Evolutionary conservation across 1,140 invertebrate genomes (phyloP).

Genomic region (Lucilia sericata): DNA sequence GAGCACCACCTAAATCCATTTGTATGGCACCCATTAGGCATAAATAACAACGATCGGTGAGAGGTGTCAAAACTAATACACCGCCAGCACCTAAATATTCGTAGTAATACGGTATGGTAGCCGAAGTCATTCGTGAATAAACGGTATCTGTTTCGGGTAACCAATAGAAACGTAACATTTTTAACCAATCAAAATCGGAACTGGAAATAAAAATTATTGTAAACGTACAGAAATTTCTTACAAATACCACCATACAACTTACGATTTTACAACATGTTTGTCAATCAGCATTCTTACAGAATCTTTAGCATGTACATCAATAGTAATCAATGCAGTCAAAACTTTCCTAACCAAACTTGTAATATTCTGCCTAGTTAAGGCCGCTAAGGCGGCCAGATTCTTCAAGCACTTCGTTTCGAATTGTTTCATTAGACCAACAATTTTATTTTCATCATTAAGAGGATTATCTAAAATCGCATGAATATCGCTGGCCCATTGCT

Average conservation of each 20-base stretch:
- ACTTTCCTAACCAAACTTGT: conserved; percentile 78
- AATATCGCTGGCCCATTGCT: conserved; percentile 85
- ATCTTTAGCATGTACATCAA: conserved; percentile 89
- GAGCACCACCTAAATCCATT: conserved; percentile 86
- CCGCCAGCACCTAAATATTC: conserved; percentile 91
- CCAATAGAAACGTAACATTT: conserved; percentile 94
- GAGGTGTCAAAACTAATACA: conserved; percentile 82
- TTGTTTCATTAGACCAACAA: conserved; percentile 71
- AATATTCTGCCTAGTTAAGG: conserved; percentile 79
- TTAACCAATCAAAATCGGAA: conserved; percentile 87
- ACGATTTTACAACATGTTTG: conserved; percentile 74
- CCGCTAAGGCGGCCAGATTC: conserved; percentile 83
- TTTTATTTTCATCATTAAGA: conserved; percentile 57
- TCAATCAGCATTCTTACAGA: conserved; percentile 81
- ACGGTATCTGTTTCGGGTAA: conserved; percentile 81
- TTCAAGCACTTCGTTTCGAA: conserved; percentile 80
- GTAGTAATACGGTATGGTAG: conserved; percentile 87
- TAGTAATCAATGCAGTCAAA: conserved; percentile 85
- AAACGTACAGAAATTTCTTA: not conserved
- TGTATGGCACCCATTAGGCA: conserved; percentile 90
- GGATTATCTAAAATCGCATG: conserved; percentile 77
- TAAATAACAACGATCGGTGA: conserved; percentile 86
- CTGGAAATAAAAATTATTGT: conserved; percentile 64
- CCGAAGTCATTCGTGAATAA: conserved; percentile 81
- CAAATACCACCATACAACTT: conserved; percentile 53